Conservation (phyloP, 37 sponge, comb jelly and placozoan genomes). For the Crambe crambe region DNA sequence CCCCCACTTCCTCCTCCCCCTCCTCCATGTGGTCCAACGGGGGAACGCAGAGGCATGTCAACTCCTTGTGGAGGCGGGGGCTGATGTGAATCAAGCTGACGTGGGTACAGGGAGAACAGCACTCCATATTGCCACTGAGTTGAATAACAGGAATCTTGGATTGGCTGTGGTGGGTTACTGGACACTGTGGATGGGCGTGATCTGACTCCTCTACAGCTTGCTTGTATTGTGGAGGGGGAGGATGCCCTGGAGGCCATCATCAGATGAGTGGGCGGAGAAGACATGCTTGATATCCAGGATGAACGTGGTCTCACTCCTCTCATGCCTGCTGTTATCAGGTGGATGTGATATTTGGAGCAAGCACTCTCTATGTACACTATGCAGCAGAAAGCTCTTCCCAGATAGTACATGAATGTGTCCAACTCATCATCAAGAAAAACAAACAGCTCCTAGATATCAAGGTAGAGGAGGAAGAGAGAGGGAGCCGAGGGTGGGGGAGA, state of each 20-base stretch:
- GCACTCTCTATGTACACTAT: conserved; percentile 68
- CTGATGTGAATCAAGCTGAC: conserved; percentile 13
- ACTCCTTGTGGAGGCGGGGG: too few relatives aligned
- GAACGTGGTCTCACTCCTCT: conserved; percentile 70
- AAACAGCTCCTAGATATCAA: conserved; percentile 45
- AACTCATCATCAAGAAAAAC: conserved; percentile 49
- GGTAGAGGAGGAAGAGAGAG: too few relatives aligned
- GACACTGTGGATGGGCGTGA: conserved; percentile 40
- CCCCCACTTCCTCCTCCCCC: too few relatives aligned
- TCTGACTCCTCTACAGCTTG: conserved; percentile 61
- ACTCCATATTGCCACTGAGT: conserved; percentile 48
- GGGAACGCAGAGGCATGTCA: too few relatives aligned
- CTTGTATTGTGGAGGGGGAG: conserved; percentile 25
- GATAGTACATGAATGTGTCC: conserved; percentile 23
- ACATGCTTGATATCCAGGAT: conserved; percentile 56
- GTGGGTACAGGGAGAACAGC: conserved; percentile 18
- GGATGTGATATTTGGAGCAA: conserved; percentile 37
- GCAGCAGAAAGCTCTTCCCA: conserved; percentile 40
- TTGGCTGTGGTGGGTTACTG: conserved; percentile 14
- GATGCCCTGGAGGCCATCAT: conserved; percentile 41
- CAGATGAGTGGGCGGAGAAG: conserved; percentile 35
- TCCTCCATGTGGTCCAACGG: too few relatives aligned
- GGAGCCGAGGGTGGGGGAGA: too few relatives aligned
- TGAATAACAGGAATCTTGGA: not conserved
- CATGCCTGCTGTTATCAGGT: conserved; percentile 64